A percentile compares a stretch with the other conserved stretches of the same genome.
Conservation (phyloP, 2,888 invertebrate genomes). For the Uloborus plumipes region DNA sequence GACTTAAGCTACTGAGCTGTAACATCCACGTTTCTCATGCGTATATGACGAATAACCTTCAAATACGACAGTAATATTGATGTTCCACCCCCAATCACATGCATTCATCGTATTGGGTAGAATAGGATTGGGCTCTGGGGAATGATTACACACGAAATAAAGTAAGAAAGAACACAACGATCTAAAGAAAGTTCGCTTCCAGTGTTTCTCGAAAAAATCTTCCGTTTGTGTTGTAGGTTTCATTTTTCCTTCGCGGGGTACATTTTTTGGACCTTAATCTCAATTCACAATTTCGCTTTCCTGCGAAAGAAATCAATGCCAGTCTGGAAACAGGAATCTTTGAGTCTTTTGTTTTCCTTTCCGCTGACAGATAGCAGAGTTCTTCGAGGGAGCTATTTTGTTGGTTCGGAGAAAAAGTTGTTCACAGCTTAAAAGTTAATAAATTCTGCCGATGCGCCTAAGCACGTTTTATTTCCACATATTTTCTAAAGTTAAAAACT, state of each 20-base stretch:
- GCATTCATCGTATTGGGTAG: constrained; percentile 35
- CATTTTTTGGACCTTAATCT: constrained; percentile 48
- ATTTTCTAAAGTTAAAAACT: too few species aligned
- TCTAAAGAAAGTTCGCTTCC: constrained; percentile 20
- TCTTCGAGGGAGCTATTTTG: not conserved
- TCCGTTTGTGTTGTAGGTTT: constrained; percentile 31
- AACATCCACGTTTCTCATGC: too few species aligned
- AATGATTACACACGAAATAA: constrained; percentile 49
- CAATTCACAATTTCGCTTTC: constrained; percentile 53
- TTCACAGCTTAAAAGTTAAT: not conserved
- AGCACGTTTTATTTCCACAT: too few species aligned
- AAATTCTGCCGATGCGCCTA: not conserved
- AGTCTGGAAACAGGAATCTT: constrained; percentile 10
- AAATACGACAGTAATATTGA: constrained; percentile 23
- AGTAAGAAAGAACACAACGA: constrained; percentile 28
- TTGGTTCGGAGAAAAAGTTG: not conserved
- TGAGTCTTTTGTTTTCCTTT: too few species aligned
- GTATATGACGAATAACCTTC: constrained; percentile 6
- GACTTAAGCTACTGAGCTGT: too few species aligned
- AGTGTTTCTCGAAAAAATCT: constrained; percentile 24
- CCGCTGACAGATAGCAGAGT: constrained; percentile 12
- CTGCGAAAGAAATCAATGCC: constrained; percentile 48
- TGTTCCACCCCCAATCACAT: constrained; percentile 31
- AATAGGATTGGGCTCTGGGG: constrained; percentile 38
- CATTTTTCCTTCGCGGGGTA: constrained; percentile 31